Percentiles rank a stretch among this genome's conserved stretches.
phyloP scores from a whole-genome alignment of 2,113 vertebrate species.

The Etheostoma cragini region DNA sequence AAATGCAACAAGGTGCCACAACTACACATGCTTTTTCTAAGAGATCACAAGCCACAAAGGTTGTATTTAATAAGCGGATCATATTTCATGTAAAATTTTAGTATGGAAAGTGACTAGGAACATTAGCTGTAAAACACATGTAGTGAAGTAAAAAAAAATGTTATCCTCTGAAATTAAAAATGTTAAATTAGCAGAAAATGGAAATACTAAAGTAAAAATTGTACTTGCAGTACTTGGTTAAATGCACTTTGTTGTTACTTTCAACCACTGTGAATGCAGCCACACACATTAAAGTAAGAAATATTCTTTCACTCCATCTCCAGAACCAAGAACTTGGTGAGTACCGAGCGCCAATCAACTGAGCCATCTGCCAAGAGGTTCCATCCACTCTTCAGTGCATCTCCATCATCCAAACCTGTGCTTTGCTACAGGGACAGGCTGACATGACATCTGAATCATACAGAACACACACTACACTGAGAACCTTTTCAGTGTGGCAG shows the following conservation, averaged over 20 bases:
- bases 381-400: constrained; percentile 24
- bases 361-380: neutral
- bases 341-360: neutral
- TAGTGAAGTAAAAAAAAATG: neutral
- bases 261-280: neutral
- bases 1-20: neutral
- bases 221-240: neutral
- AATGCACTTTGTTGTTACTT: neutral
- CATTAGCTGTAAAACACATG: neutral
- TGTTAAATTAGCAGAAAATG: neutral
- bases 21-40: neutral
- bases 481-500: neutral
- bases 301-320: neutral
- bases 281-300: neutral
- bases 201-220: neutral
- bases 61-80: neutral
- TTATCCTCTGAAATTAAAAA: neutral
- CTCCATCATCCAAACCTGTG: constrained; percentile 20
- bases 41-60: neutral
- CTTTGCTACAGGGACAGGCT: constrained; percentile 17
- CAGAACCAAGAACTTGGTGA: neutral
- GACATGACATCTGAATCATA: constrained; percentile 28
- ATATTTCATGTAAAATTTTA: neutral
- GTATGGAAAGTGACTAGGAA: neutral
- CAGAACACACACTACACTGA: neutral